phyloP scores from a whole-genome alignment of 2,888 invertebrate genomes.

The Mesochorus sp. region DNA sequence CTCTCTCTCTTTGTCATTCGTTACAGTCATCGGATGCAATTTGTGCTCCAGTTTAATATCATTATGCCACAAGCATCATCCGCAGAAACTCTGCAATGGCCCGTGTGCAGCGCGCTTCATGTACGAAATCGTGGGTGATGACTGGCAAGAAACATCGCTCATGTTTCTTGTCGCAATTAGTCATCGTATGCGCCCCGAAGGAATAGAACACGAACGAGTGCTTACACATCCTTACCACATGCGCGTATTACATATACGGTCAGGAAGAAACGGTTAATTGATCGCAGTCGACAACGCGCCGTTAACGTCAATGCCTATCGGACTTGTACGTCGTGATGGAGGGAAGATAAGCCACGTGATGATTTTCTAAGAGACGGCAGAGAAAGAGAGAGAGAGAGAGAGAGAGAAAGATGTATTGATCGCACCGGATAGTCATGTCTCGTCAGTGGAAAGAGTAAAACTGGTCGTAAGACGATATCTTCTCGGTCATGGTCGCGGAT shows the following conservation, averaged over 20 bases:
- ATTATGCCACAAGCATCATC: no score
- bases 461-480: slow-evolving; percentile 59
- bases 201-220: slow-evolving; percentile 47
- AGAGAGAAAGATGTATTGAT: slow-evolving; percentile 6
- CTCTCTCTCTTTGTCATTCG: slow-evolving; percentile 53
- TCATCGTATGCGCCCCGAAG: slow-evolving; percentile 62
- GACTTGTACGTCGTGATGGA: slow-evolving; percentile 7
- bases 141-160: slow-evolving; percentile 18
- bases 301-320: slow-evolving; percentile 51
- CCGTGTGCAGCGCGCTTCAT: no score
- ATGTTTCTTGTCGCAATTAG: slow-evolving; percentile 70
- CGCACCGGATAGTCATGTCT: slow-evolving; percentile 50
- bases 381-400: neutral
- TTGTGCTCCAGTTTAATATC: no score
- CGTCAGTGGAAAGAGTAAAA: slow-evolving; percentile 32
- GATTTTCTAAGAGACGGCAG: slow-evolving; percentile 15
- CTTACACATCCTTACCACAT: neutral
- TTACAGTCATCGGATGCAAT: no score
- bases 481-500: slow-evolving; percentile 43
- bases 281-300: slow-evolving; percentile 41
- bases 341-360: slow-evolving; percentile 25
- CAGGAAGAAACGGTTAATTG: slow-evolving; percentile 43
- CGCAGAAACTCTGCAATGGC: no score
- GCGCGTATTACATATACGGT: neutral
- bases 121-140: neutral